Percentiles rank a stretch among this genome's conserved stretches.
Evolutionary conservation across 2,113 vertebrate species (phyloP).

Genomic region (Oostethus manadensis): DNA sequence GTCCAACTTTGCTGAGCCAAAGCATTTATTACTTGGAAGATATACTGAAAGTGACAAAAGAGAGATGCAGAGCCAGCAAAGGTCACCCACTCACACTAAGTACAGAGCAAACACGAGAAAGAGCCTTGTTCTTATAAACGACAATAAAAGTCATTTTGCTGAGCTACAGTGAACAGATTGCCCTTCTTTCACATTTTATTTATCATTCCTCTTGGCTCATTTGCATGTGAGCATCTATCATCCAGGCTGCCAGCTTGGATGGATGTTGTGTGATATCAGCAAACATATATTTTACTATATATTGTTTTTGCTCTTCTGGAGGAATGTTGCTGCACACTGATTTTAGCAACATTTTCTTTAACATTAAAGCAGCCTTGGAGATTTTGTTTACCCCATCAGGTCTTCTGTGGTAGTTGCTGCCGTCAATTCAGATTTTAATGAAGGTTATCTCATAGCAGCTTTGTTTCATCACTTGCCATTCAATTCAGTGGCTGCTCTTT

Average conservation of each 20-base stretch:
- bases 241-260: conserved; percentile 19
- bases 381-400: no score
- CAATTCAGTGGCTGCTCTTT: neutral
- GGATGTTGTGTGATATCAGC: conserved; percentile 15
- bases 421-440: no score
- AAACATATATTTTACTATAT: conserved; percentile 17
- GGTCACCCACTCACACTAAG: conserved; percentile 21
- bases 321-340: conserved; percentile 1
- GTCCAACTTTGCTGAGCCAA: conserved; percentile 12
- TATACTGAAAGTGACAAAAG: conserved; percentile 8
- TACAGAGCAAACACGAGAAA: conserved; percentile 16
- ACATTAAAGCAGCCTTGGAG: neutral
- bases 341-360: conserved; percentile 12
- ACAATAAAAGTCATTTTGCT: conserved; percentile 7
- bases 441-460: neutral
- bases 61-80: conserved; percentile 19
- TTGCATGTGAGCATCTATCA: conserved; percentile 42
- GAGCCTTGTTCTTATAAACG: conserved; percentile 14
- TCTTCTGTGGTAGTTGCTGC: no score
- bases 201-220: conserved; percentile 31
- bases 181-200: conserved; percentile 14
- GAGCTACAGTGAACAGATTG: conserved; percentile 34
- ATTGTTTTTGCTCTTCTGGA: conserved; percentile 9
- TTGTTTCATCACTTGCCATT: neutral
- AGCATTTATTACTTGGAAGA: conserved; percentile 9